A percentile compares a stretch with the other conserved stretches of the same genome.
Conservation (phyloP, 1,140 invertebrate genomes). For the Dendrolimus kikuchii region DNA sequence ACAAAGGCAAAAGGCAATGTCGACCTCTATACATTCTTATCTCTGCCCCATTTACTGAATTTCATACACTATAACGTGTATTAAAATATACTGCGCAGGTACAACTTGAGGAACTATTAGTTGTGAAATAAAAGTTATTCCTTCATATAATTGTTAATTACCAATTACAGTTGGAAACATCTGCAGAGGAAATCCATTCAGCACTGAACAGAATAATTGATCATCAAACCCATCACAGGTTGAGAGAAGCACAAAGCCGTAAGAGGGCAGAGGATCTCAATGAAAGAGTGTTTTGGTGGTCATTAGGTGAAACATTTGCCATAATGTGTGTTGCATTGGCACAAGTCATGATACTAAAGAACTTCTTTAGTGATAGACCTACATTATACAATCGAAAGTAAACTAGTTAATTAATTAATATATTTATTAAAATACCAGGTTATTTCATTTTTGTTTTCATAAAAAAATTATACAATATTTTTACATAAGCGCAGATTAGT, state of each 20-base stretch:
- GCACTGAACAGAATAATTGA: conserved; percentile 90
- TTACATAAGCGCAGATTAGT: background rate
- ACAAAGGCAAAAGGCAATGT: too few relatives aligned
- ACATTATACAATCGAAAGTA: conserved; percentile 60
- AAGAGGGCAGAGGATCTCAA: conserved; percentile 97
- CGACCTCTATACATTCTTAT: too few relatives aligned
- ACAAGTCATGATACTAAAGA: conserved; percentile 94
- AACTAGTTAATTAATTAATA: conserved; percentile 39
- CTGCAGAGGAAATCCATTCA: conserved; percentile 90
- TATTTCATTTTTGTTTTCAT: conserved; percentile 8
- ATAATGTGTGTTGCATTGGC: conserved; percentile 89
- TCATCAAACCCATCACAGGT: conserved; percentile 96
- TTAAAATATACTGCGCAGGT: too few relatives aligned
- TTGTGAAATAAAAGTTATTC: too few relatives aligned
- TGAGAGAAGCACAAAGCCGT: conserved; percentile 94
- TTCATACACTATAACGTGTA: background rate
- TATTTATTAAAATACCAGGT: conserved; percentile 10
- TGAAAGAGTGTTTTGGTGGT: conserved; percentile 94
- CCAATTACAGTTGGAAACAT: conserved; percentile 88
- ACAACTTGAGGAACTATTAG: too few relatives aligned
- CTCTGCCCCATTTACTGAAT: background rate
- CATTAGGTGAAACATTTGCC: conserved; percentile 88
- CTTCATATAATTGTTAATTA: background rate
- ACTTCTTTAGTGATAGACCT: conserved; percentile 93
- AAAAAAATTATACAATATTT: background rate